Evolutionary conservation across 2,113 vertebrate species (phyloP).

Genomic region (Calidris pugnax): DNA sequence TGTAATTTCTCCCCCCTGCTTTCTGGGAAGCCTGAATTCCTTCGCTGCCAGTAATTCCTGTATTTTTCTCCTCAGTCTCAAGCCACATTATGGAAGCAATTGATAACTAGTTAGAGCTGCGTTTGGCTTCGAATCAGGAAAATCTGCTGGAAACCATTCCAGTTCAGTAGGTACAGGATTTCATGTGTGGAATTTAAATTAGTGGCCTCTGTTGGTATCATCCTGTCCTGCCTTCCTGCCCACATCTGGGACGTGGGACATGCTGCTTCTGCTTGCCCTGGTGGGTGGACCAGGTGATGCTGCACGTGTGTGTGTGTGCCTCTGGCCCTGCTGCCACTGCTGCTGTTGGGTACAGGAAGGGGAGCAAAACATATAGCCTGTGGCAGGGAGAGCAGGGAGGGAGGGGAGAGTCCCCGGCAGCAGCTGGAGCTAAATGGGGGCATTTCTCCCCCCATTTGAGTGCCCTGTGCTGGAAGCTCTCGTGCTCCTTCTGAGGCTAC

Average conservation of each 20-base stretch:
- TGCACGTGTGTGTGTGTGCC: accelerated
- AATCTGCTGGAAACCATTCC: slow-evolving; percentile 5
- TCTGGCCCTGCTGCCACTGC: accelerated
- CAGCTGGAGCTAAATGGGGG: neutral
- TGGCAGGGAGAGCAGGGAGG: neutral
- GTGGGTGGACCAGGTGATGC: neutral
- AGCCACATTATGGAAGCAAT: neutral
- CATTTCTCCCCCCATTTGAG: neutral
- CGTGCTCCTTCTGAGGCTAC: accelerated
- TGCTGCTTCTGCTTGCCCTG: neutral
- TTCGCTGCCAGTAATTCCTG: neutral
- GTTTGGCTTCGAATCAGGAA: neutral
- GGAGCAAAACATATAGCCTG: neutral
- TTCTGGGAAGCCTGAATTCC: slow-evolving; percentile 11
- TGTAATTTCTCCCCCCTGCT: accelerated
- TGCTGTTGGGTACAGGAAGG: neutral
- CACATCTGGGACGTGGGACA: neutral
- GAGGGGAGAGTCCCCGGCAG: neutral
- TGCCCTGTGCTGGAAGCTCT: neutral
- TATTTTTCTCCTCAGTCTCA: neutral
- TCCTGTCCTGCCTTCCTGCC: neutral
- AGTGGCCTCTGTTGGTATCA: neutral
- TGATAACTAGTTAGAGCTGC: neutral
- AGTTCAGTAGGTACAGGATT: neutral
- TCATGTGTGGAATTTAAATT: neutral